These are phyloP conservation scores for Ips nitidus DNA, from an alignment of 1,140 invertebrate genomes.

Conservation along the genomic window DNA sequence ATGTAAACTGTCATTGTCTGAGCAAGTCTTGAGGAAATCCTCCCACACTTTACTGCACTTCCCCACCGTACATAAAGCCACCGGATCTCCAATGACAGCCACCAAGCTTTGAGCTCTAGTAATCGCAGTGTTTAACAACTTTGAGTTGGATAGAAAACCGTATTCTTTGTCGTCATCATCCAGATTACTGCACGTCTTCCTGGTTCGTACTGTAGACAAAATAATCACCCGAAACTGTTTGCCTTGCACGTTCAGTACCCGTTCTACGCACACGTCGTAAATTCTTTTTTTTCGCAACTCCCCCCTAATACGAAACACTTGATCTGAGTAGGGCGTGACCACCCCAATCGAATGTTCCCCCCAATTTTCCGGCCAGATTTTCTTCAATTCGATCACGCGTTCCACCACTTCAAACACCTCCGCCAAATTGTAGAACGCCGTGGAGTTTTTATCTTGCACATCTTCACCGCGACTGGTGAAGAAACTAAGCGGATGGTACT, in stretches of 20 bases:
- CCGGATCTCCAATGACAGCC: conserved; percentile 84
- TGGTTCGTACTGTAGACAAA: conserved; percentile 80
- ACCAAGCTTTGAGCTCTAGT: conserved; percentile 86
- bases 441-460: conserved; percentile 76
- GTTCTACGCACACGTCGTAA: conserved; percentile 78
- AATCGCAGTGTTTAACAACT: conserved; percentile 84
- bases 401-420: conserved; percentile 83
- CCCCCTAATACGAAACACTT: conserved; percentile 77
- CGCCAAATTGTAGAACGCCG: conserved; percentile 81
- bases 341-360: conserved; percentile 81
- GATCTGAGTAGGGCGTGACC: conserved; percentile 85
- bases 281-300: conserved; percentile 75
- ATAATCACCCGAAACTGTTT: conserved; percentile 88
- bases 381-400: conserved; percentile 67
- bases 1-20: conserved; percentile 72
- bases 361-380: conserved; percentile 74
- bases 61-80: conserved; percentile 81
- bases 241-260: conserved; percentile 86
- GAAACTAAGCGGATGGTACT: conserved; percentile 77
- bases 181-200: conserved; percentile 66
- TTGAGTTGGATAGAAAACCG: conserved; percentile 83
- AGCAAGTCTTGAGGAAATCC: conserved; percentile 73
- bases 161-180: conserved; percentile 72
- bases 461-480: conserved; percentile 80
- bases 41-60: conserved; percentile 85